Evolutionary conservation across 64 coral and sea anemone species (phyloP).

Genomic region (Pocillopora verrucosa): DNA sequence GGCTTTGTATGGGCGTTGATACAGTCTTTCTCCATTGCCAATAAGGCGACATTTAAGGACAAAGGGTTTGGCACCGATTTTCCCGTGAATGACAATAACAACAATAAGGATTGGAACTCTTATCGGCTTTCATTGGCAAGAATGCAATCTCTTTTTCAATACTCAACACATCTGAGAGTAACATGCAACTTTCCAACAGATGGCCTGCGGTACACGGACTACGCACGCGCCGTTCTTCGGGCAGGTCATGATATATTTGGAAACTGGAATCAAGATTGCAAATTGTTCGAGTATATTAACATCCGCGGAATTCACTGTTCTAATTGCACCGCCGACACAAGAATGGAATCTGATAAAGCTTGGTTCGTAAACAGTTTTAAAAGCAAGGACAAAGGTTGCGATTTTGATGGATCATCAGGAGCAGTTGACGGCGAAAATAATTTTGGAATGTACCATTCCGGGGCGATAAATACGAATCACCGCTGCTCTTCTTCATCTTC

Average conservation of each 20-base stretch:
- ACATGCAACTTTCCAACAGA: slow-evolving; percentile 1
- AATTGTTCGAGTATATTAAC: not conserved
- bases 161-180: not conserved
- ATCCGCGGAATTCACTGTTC: not conserved
- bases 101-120: not conserved
- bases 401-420: not conserved
- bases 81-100: not conserved
- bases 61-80: not conserved
- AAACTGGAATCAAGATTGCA: not conserved
- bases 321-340: not conserved
- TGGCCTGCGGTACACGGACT: not conserved
- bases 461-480: not conserved
- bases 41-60: not conserved
- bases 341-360: not conserved
- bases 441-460: not conserved
- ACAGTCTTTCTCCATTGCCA: not conserved
- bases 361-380: not conserved
- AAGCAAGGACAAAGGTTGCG: not conserved
- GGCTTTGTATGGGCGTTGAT: not conserved
- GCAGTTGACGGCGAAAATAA: not conserved
- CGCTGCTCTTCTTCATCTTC: not conserved
- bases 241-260: not conserved
- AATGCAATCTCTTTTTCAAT: not conserved
- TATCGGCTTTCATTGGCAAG: not conserved
- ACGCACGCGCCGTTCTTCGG: not conserved